Conservation (phyloP, 1,140 invertebrate genomes). For the Teleogryllus occipitalis region DNA sequence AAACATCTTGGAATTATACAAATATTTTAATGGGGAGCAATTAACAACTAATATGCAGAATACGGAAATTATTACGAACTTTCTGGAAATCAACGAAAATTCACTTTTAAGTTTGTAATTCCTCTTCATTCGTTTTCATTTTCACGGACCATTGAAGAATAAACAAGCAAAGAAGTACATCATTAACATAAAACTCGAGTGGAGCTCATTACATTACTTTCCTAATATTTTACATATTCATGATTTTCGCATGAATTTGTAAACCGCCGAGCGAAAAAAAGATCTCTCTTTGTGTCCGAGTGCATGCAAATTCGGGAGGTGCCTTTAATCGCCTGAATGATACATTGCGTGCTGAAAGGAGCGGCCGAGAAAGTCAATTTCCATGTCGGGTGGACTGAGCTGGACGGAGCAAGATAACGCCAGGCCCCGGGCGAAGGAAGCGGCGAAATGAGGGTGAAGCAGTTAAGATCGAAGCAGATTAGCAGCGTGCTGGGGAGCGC, state of each 20-base stretch:
- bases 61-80: too few relatives aligned
- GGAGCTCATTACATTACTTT: neutral
- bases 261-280: neutral
- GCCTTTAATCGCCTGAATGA: neutral
- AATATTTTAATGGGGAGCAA: too few relatives aligned
- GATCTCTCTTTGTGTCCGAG: neutral
- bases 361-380: neutral
- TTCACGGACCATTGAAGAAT: too few relatives aligned
- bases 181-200: neutral
- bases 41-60: too few relatives aligned
- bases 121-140: too few relatives aligned
- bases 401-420: neutral
- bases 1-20: too few relatives aligned
- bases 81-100: too few relatives aligned
- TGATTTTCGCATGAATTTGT: neutral
- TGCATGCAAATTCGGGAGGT: neutral
- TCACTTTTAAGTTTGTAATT: too few relatives aligned
- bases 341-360: neutral
- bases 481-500: neutral
- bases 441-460: neutral
- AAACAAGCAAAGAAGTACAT: too few relatives aligned
- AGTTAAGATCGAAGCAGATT: neutral
- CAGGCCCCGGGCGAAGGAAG: neutral
- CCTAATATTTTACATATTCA: neutral
- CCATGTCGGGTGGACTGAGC: neutral